Evolutionary conservation across 2,797 vertebrate species (phyloP).

Genomic region (Brachymystax lenok): DNA sequence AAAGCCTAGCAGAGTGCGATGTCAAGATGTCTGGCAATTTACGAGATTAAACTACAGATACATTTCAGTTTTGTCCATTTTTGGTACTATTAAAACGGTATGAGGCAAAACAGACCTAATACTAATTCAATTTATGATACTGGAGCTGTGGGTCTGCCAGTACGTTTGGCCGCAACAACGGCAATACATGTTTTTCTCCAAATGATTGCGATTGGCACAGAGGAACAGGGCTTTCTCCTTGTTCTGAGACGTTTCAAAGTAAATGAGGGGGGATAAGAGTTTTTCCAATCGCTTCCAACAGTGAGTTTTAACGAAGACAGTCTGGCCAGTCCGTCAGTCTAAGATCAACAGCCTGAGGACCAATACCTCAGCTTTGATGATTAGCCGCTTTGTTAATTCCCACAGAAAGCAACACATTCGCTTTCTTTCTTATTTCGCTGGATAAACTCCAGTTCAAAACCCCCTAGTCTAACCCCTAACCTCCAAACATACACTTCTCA

Average conservation of each 20-base stretch:
- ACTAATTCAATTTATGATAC: conserved; percentile 72
- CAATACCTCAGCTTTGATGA: conserved; percentile 45
- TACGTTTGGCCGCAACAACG: conserved; percentile 59
- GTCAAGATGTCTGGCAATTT: conserved; percentile 62
- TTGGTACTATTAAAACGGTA: conserved; percentile 69
- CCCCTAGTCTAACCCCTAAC: neutral
- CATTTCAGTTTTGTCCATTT: conserved; percentile 72
- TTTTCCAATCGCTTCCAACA: conserved; percentile 33
- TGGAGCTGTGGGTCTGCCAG: conserved; percentile 1
- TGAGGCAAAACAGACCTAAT: conserved; percentile 45
- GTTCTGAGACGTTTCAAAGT: conserved; percentile 54
- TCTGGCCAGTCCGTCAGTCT: conserved; percentile 43
- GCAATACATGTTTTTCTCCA: conserved; percentile 59
- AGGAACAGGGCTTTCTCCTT: conserved; percentile 47
- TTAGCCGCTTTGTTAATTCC: conserved; percentile 35
- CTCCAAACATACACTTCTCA: neutral
- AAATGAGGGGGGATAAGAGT: conserved; percentile 21
- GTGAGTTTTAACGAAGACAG: too few relatives aligned
- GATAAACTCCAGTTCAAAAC: too few relatives aligned
- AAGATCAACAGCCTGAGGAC: conserved; percentile 41
- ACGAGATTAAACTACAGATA: conserved; percentile 65
- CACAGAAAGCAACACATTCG: conserved; percentile 8
- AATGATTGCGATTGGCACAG: conserved; percentile 65
- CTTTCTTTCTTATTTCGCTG: neutral
- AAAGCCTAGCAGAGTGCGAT: conserved; percentile 47